Evolutionary conservation across 64 coral and sea anemone species (phyloP).

Genomic region (Pocillopora verrucosa): DNA sequence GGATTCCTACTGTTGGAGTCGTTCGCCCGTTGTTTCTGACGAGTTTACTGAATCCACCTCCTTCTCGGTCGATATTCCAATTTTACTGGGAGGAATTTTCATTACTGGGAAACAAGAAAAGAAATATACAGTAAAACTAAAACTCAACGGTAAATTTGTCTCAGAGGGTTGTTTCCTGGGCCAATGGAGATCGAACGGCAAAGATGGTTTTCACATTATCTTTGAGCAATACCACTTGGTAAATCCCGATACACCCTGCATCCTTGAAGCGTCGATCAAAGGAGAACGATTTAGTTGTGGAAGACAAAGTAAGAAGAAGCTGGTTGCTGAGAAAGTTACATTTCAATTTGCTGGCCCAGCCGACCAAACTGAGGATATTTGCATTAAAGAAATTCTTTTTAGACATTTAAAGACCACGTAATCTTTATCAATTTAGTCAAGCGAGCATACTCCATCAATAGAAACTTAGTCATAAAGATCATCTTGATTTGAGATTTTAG

Average conservation of each 20-base stretch:
- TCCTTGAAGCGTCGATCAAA: background rate
- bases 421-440: too few relatives aligned
- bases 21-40: too few relatives aligned
- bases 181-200: background rate
- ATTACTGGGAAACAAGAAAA: background rate
- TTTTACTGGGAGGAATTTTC: background rate
- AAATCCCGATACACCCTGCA: background rate
- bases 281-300: background rate
- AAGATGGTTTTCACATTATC: background rate
- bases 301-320: background rate
- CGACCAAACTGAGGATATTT: too few relatives aligned
- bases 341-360: background rate
- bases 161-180: background rate
- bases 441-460: too few relatives aligned
- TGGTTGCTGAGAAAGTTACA: background rate
- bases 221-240: background rate
- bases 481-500: too few relatives aligned
- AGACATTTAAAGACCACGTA: background rate
- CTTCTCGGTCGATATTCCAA: background rate
- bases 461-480: too few relatives aligned
- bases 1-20: background rate
- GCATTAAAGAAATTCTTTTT: constrained; percentile 2
- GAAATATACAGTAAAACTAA: background rate
- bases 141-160: background rate
- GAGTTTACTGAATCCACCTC: background rate